Conservation (phyloP, 2,888 invertebrate genomes). For the Dryocosmus kuriphilus region DNA sequence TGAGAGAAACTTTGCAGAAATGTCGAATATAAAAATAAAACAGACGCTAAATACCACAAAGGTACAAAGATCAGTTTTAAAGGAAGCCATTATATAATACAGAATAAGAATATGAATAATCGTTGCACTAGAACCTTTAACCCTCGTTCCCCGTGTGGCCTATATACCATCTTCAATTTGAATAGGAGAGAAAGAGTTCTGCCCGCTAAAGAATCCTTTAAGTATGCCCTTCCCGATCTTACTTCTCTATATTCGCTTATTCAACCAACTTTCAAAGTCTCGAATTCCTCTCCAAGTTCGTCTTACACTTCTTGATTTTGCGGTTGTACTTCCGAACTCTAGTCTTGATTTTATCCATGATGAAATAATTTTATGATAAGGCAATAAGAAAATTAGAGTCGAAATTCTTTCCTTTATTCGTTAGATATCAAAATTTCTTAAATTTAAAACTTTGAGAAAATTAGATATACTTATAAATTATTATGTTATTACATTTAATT, state of each 20-base stretch:
- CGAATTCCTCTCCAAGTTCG: neutral
- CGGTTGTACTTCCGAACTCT: neutral
- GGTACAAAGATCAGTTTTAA: neutral
- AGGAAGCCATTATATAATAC: neutral
- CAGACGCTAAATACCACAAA: neutral
- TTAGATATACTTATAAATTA: no score
- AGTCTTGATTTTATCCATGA: conserved; percentile 11
- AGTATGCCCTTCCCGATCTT: neutral
- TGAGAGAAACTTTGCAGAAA: neutral
- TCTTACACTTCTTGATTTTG: conserved; percentile 27
- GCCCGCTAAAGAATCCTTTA: conserved; percentile 18
- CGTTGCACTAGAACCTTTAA: conserved; percentile 1
- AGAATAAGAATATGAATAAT: conserved; percentile 11
- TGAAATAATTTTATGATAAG: neutral
- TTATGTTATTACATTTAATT: neutral
- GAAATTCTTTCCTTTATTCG: neutral
- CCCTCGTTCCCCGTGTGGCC: neutral
- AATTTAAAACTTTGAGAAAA: neutral
- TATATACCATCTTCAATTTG: conserved; percentile 22
- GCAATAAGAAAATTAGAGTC: conserved; percentile 15
- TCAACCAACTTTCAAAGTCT: conserved; percentile 33
- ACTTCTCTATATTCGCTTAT: conserved; percentile 33
- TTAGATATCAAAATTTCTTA: no score
- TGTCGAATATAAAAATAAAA: neutral
- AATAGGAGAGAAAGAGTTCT: conserved; percentile 30